Evolutionary conservation across 2,888 invertebrate genomes (phyloP).

Genomic region (Epistrophe grossulariae): DNA sequence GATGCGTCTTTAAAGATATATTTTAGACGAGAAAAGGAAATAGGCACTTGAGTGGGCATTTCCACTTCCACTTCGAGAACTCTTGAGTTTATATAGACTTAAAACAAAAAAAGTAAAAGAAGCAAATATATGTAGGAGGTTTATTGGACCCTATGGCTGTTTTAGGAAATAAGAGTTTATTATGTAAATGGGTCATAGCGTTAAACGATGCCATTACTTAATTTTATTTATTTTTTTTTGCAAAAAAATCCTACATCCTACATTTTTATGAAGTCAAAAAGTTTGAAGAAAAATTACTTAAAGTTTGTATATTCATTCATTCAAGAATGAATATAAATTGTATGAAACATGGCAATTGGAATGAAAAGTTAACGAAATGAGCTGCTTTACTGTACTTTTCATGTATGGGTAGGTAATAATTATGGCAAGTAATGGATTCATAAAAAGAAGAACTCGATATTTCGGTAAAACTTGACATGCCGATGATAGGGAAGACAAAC

Average conservation of each 20-base stretch:
- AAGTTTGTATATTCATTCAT: neutral
- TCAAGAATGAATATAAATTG: neutral
- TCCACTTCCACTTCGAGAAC: constrained; percentile 11
- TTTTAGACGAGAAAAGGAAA: constrained; percentile 26
- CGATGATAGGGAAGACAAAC: too few relatives aligned
- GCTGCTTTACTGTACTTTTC: too few relatives aligned
- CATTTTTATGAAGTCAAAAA: constrained; percentile 39
- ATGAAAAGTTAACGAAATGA: neutral
- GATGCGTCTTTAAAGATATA: constrained; percentile 32
- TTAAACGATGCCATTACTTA: constrained; percentile 30
- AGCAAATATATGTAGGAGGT: neutral
- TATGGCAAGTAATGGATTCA: too few relatives aligned
- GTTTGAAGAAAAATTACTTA: neutral
- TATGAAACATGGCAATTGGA: neutral
- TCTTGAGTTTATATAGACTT: constrained; percentile 39
- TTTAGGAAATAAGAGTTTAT: constrained; percentile 30
- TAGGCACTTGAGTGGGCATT: constrained; percentile 34
- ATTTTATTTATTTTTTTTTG: neutral
- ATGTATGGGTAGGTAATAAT: too few relatives aligned
- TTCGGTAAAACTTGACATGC: too few relatives aligned
- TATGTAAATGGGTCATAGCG: constrained; percentile 38
- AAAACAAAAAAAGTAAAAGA: constrained; percentile 5
- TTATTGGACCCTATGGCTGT: constrained; percentile 32
- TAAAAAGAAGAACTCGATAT: too few relatives aligned
- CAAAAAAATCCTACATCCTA: constrained; percentile 46